Conservation (phyloP, 2,113 vertebrate genomes). For the Sinocyclocheilus anophthalmus region DNA sequence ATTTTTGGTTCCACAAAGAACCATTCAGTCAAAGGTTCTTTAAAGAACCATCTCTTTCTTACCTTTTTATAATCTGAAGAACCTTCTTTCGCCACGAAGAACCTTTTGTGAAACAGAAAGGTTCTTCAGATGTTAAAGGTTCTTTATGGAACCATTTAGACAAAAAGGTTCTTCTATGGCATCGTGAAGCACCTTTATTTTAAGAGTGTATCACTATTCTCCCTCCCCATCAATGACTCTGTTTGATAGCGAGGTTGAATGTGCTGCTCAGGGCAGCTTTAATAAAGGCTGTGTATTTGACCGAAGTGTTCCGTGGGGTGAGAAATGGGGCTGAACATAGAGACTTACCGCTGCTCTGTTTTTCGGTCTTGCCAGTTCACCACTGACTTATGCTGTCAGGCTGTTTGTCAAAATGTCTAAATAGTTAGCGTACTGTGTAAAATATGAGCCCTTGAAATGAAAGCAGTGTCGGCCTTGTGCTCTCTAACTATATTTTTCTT, state of each 20-base stretch:
- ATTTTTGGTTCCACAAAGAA: too few relatives aligned
- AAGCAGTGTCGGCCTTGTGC: constrained; percentile 31
- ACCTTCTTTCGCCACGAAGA: too few relatives aligned
- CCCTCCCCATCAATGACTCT: constrained; percentile 24
- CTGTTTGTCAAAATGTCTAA: constrained; percentile 73
- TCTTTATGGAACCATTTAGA: too few relatives aligned
- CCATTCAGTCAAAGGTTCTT: too few relatives aligned
- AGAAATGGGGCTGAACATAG: constrained; percentile 51
- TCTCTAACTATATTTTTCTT: not conserved
- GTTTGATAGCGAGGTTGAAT: constrained; percentile 10
- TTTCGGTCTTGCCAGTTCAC: constrained; percentile 54
- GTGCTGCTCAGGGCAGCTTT: constrained; percentile 24
- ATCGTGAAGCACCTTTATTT: too few relatives aligned
- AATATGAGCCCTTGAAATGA: constrained; percentile 59
- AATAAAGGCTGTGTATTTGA: constrained; percentile 22
- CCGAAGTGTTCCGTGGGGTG: constrained; percentile 62
- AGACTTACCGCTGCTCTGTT: constrained; percentile 59
- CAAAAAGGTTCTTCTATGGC: too few relatives aligned
- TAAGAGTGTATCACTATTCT: not conserved
- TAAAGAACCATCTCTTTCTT: too few relatives aligned
- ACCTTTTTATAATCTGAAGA: too few relatives aligned
- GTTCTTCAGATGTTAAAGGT: too few relatives aligned
- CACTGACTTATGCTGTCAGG: constrained; percentile 63
- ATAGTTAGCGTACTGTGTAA: constrained; percentile 61
- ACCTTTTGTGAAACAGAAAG: too few relatives aligned